A percentile compares a stretch with the other conserved stretches of the same genome.
phyloP scores from a whole-genome alignment of 1,140 invertebrate genomes.

The Drosophila prosaltans region DNA sequence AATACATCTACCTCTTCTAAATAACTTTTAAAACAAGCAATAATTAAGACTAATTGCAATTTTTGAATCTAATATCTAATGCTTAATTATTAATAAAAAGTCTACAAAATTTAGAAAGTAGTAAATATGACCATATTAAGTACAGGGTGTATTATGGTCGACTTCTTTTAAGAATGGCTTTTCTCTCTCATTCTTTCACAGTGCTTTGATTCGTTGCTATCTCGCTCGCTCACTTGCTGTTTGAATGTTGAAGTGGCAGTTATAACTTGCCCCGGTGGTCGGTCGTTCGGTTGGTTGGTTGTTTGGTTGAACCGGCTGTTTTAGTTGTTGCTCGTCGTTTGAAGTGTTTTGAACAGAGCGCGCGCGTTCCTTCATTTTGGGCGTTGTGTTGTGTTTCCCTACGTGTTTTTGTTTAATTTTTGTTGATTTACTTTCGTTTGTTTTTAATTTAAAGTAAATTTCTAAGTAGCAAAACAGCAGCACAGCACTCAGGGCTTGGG shows the following conservation, averaged over 20 bases:
- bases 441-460: slow-evolving; percentile 77
- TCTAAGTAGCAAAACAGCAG: slow-evolving; percentile 11
- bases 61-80: no score
- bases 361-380: slow-evolving; percentile 43
- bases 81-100: no score
- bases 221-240: slow-evolving; percentile 27
- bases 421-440: slow-evolving; percentile 80
- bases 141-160: neutral
- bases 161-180: neutral
- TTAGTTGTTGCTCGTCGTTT: slow-evolving; percentile 56
- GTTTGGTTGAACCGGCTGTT: slow-evolving; percentile 37
- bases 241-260: slow-evolving; percentile 58
- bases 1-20: no score
- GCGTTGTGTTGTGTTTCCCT: slow-evolving; percentile 42
- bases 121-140: no score
- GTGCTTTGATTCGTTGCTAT: neutral
- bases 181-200: neutral
- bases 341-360: slow-evolving; percentile 61
- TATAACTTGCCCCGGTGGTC: slow-evolving; percentile 42
- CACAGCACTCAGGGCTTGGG: slow-evolving; percentile 18
- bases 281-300: neutral
- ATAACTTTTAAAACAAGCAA: no score
- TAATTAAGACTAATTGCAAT: no score
- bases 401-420: slow-evolving; percentile 70
- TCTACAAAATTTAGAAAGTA: no score